Base-by-base conservation (phyloP, 2,888 invertebrate genomes). In the Plebejus anna region DNA sequence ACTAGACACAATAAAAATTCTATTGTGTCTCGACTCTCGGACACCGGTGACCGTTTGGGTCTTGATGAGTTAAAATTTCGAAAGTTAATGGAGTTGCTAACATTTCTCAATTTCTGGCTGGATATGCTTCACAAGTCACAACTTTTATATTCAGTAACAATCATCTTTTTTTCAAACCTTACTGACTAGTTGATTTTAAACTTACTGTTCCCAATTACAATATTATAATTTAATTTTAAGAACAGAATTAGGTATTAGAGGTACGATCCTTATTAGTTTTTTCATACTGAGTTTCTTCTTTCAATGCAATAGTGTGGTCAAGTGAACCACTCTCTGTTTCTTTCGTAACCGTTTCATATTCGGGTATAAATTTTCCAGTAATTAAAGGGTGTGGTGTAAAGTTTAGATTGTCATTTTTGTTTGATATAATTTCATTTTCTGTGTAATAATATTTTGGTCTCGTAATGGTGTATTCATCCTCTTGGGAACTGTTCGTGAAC, bases 371-470 rank as follows among this genome's bases (percentile, higher is more conserved):
- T 16, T 80, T 82, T 51, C 80, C 83, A 38, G 61, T 22, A 22
- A 22, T 78, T 2, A 79, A 77, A 6, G 79, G 72, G 13, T 66
- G 61, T 47, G 80, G 57, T n/a, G 78, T 78, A 76, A 76, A 84
- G 2, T 78, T 80, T 70, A 80, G 81, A 2, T 81, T 77, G 2
- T 79, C 61, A 3, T 82, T 81, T 32, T 80, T 76, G 9, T 78
- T 78, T 55, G 81, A 77, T 16, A 79, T 80, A 2, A 82, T 78
- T 13, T 81, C 82, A 76, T 83, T 86, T n/a, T 86, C 83, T n/a
- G 79, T 78, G 75, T 80, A 85, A 81, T 82, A 87, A 51, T 80
- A 86, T 79, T 88, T 89, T 11, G 86, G 81, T 80, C 87, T 88
- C 4, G 84, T 82, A 57, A 84, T 85, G 78, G 79, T 81, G 78